Percentiles rank a stretch among this genome's conserved stretches.
Evolutionary conservation across 2,888 invertebrate species (phyloP).

Genomic region (Synanthedon tipuliformis): DNA sequence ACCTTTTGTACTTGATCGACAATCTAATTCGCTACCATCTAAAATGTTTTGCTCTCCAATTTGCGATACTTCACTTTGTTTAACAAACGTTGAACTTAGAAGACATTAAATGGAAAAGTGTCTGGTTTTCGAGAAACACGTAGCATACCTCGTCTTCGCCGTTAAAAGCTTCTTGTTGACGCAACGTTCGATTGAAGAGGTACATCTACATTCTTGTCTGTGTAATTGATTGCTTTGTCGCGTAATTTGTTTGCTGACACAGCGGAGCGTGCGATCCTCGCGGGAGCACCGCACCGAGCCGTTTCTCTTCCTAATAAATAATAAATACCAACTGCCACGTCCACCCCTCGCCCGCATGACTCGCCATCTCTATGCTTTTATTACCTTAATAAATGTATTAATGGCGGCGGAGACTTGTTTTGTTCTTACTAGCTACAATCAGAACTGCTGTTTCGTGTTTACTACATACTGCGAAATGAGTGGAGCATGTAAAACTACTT

Average conservation of each 20-base stretch:
- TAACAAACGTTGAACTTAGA: constrained; percentile 26
- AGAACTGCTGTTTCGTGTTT: no score
- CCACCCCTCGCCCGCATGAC: constrained; percentile 24
- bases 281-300: constrained; percentile 42
- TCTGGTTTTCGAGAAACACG: constrained; percentile 31
- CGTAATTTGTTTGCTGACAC: constrained; percentile 65
- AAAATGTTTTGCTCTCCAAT: constrained; percentile 43
- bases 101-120: background rate
- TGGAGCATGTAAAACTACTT: no score
- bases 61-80: constrained; percentile 25
- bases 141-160: constrained; percentile 38
- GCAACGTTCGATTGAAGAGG: constrained; percentile 62
- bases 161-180: constrained; percentile 69
- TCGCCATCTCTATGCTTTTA: constrained; percentile 28
- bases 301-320: constrained; percentile 57
- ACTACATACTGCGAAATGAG: no score
- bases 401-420: no score
- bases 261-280: constrained; percentile 41
- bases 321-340: constrained; percentile 40
- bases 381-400: constrained; percentile 26
- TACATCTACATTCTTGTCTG: constrained; percentile 58
- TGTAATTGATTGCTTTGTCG: constrained; percentile 70
- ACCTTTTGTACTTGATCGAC: constrained; percentile 55
- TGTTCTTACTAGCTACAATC: no score
- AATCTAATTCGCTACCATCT: constrained; percentile 52